phyloP scores from a whole-genome alignment of 2,888 invertebrate genomes.

The Tuberolachnus salignus region DNA sequence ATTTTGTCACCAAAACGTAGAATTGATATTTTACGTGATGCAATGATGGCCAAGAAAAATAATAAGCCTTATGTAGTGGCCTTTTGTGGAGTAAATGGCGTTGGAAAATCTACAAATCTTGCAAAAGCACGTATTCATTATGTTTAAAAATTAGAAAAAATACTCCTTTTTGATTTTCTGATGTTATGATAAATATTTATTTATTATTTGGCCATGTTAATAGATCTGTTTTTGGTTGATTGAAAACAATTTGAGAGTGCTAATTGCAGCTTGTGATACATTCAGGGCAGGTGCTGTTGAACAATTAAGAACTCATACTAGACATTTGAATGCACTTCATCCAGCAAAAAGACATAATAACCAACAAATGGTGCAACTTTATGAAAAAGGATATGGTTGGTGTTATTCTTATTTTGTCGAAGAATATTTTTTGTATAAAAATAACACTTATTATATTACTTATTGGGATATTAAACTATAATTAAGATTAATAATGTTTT shows the following conservation, averaged over 20 bases:
- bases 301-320: constrained; percentile 92
- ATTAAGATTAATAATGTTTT: too few relatives aligned
- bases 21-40: constrained; percentile 95
- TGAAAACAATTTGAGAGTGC: constrained; percentile 92
- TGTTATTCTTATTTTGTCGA: background rate
- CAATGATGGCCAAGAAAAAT: constrained; percentile 82
- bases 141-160: constrained; percentile 4
- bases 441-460: too few relatives aligned
- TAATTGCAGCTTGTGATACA: constrained; percentile 99
- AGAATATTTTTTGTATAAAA: too few relatives aligned
- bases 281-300: constrained; percentile 99
- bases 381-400: constrained; percentile 92
- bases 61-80: constrained; percentile 92
- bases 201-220: constrained; percentile 32
- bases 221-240: constrained; percentile 98
- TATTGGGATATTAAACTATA: too few relatives aligned
- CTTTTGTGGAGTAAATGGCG: constrained; percentile 99
- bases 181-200: background rate
- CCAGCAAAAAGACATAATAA: constrained; percentile 76
- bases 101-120: constrained; percentile 97
- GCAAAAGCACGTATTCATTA: constrained; percentile 72
- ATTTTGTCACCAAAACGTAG: constrained; percentile 93
- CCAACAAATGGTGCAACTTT: constrained; percentile 86
- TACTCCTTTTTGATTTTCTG: background rate
- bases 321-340: constrained; percentile 92